Evolutionary conservation across 2,888 invertebrate species (phyloP).

Genomic region (Parapristionchus giblindavisi): DNA sequence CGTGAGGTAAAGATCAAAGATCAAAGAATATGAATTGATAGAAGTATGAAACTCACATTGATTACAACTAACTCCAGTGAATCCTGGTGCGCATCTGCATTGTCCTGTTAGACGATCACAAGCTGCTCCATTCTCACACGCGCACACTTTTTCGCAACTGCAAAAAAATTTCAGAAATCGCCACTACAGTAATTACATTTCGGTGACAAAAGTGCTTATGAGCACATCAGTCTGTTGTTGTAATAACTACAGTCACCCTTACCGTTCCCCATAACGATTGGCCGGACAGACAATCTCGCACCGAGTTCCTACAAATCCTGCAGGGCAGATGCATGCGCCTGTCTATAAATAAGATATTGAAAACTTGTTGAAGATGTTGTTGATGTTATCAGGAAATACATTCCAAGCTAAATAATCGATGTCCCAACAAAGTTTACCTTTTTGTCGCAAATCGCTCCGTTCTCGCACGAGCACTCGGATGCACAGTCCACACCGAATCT

Average conservation of each 20-base stretch:
- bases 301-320: constrained; percentile 62
- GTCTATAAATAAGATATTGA: constrained; percentile 54
- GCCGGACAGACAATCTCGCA: constrained; percentile 70
- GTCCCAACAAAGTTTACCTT: too few species aligned
- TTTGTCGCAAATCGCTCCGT: constrained; percentile 43
- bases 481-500: constrained; percentile 56
- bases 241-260: constrained; percentile 27
- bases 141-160: constrained; percentile 62
- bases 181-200: background rate
- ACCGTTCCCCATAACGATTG: constrained; percentile 62
- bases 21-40: background rate
- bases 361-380: constrained; percentile 6
- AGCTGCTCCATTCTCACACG: constrained; percentile 67
- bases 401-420: background rate
- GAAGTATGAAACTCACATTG: constrained; percentile 40
- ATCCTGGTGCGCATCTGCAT: constrained; percentile 74
- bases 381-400: constrained; percentile 33
- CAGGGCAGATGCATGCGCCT: constrained; percentile 80
- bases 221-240: background rate
- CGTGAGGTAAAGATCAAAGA: too few species aligned
- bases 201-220: background rate
- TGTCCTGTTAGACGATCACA: constrained; percentile 69
- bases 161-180: constrained; percentile 7
- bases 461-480: constrained; percentile 52
- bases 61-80: constrained; percentile 58